Conservation (phyloP, 2,797 vertebrate species). For the Coilia nasus region DNA sequence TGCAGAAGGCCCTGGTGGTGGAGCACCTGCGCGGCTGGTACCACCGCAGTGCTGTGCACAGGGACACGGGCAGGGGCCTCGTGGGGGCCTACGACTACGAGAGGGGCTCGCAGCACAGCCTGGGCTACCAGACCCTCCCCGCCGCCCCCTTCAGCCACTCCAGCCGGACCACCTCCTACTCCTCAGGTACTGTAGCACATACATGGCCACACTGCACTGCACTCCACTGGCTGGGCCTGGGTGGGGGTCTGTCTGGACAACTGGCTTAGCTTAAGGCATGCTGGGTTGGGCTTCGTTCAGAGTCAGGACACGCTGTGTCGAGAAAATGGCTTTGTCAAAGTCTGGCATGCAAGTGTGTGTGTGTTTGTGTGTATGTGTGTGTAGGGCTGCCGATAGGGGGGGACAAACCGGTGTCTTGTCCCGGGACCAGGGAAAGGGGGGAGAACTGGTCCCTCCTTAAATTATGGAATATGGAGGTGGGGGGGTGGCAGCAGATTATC, state of each 20-base stretch:
- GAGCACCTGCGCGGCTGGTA: conserved; percentile 97
- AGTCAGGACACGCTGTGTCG: neutral
- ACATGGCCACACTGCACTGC: too few relatives aligned
- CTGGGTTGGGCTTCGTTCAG: neutral
- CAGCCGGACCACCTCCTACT: conserved; percentile 88
- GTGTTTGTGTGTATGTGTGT: neutral
- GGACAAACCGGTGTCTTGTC: too few relatives aligned
- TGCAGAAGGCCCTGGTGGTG: conserved; percentile 94
- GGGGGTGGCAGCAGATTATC: too few relatives aligned
- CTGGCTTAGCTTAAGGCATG: neutral
- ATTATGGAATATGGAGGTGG: too few relatives aligned
- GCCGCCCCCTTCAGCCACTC: conserved; percentile 87
- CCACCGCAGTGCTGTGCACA: conserved; percentile 84
- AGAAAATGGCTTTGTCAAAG: neutral
- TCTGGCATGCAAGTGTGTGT: neutral
- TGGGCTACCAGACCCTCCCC: conserved; percentile 90
- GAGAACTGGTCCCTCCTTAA: too few relatives aligned
- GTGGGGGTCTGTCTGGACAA: neutral
- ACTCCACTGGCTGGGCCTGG: too few relatives aligned
- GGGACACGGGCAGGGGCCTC: conserved; percentile 66
- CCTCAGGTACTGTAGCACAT: conserved; percentile 79
- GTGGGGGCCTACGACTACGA: conserved; percentile 84
- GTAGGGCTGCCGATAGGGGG: too few relatives aligned
- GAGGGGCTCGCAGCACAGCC: conserved; percentile 84
- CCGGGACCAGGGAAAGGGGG: too few relatives aligned